Conservation (phyloP, 2,113 vertebrate species). For the Irena cyanogastra region DNA sequence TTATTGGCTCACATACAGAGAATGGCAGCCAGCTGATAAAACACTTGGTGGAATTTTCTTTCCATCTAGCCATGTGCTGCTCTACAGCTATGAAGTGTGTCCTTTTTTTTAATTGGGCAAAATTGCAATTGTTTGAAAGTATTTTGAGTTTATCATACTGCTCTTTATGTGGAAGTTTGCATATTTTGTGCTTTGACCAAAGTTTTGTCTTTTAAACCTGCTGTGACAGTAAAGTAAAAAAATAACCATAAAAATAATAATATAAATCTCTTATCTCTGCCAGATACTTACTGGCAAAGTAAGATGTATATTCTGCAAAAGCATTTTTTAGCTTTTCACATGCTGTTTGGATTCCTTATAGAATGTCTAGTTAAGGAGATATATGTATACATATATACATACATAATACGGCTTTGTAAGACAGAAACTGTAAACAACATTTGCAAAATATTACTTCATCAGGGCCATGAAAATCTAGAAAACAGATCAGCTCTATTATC, state of each 20-base stretch:
- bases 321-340: neutral
- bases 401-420: neutral
- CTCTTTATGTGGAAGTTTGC: neutral
- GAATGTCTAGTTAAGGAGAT: neutral
- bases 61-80: neutral
- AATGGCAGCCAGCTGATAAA: conserved; percentile 59
- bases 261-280: neutral
- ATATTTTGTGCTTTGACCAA: neutral
- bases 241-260: neutral
- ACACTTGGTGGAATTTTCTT: conserved; percentile 24
- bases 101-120: neutral
- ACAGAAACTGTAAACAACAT: conserved; percentile 28
- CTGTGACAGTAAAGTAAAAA: neutral
- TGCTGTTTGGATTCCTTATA: neutral
- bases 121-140: neutral
- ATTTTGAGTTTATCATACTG: neutral
- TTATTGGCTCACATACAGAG: conserved; percentile 47
- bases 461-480: neutral
- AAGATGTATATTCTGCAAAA: neutral
- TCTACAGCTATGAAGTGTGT: neutral
- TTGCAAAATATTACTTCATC: conserved; percentile 39
- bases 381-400: neutral
- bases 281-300: neutral
- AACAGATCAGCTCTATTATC: neutral
- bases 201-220: neutral